phyloP scores from a whole-genome alignment of 1,140 invertebrate species.

The Caenorhabditis latens region DNA sequence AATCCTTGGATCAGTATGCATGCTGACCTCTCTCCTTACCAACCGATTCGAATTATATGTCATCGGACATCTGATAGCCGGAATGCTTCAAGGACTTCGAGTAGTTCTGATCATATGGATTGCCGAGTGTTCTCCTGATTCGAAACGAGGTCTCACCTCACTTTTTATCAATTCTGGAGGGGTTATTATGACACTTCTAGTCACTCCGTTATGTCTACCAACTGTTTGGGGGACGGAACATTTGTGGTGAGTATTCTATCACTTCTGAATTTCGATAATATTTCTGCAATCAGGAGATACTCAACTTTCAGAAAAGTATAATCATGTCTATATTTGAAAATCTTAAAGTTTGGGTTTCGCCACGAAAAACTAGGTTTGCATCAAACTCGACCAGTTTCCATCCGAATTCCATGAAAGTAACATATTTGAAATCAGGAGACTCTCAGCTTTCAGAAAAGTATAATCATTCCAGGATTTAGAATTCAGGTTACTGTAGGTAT shows the following conservation, averaged over 20 bases:
- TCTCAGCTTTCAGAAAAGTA: background rate
- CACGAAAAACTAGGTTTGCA: background rate
- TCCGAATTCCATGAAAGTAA: no score
- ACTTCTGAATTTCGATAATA: no score
- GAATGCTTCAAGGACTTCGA: constrained; percentile 67
- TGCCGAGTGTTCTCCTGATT: constrained; percentile 69
- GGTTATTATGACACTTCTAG: constrained; percentile 62
- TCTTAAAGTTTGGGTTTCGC: background rate
- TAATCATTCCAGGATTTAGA: no score
- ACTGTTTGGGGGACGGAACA: constrained; percentile 65
- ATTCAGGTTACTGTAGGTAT: no score
- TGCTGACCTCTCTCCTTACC: constrained; percentile 64
- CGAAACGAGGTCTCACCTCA: constrained; percentile 61
- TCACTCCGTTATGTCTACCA: constrained; percentile 68
- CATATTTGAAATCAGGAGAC: background rate
- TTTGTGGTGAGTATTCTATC: constrained; percentile 57
- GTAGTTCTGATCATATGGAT: constrained; percentile 71
- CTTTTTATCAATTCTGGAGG: constrained; percentile 68
- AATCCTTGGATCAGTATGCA: constrained; percentile 62
- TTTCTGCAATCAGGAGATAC: no score
- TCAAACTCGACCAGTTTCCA: background rate
- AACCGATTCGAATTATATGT: constrained; percentile 70
- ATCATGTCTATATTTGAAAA: background rate
- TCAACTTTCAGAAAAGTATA: no score
- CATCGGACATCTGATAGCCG: constrained; percentile 70